phyloP scores from a whole-genome alignment of 2,797 vertebrate species.

The Melanotaenia nigrans region DNA sequence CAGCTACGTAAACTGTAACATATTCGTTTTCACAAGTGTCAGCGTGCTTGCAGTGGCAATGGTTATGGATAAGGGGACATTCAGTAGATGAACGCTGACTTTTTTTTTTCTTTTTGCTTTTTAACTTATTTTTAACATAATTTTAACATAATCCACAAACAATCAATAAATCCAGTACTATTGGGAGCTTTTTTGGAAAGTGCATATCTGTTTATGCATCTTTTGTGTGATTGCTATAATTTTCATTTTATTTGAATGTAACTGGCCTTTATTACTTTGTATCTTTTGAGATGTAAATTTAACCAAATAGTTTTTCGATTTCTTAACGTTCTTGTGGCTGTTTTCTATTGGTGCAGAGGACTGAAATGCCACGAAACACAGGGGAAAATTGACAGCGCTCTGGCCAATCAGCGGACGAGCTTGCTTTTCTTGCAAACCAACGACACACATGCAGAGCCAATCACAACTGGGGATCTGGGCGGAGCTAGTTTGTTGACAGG shows the following conservation, averaged over 20 bases:
- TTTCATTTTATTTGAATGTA: neutral
- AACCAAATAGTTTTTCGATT: constrained; percentile 1
- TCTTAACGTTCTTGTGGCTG: constrained; percentile 53
- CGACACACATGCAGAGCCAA: constrained; percentile 52
- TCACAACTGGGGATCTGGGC: constrained; percentile 51
- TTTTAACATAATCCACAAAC: no score
- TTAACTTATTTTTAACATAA: no score
- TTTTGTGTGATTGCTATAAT: neutral
- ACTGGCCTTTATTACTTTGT: neutral
- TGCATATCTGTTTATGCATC: neutral
- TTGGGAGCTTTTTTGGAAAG: no score
- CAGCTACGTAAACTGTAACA: neutral
- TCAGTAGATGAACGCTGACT: no score
- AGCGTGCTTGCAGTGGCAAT: neutral
- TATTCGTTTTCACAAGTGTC: neutral
- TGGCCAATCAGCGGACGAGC: constrained; percentile 57
- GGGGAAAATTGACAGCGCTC: constrained; percentile 42
- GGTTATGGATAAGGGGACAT: neutral
- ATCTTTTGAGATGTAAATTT: neutral
- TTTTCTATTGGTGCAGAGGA: constrained; percentile 66
- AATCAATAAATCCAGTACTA: no score
- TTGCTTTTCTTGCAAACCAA: rapidly evolving
- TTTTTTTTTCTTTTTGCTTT: no score
- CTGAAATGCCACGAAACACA: constrained; percentile 65
- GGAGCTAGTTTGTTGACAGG: constrained; percentile 83